Evolutionary conservation across 2,888 invertebrate genomes (phyloP).

Genomic region (Drosophila glabriapex): DNA sequence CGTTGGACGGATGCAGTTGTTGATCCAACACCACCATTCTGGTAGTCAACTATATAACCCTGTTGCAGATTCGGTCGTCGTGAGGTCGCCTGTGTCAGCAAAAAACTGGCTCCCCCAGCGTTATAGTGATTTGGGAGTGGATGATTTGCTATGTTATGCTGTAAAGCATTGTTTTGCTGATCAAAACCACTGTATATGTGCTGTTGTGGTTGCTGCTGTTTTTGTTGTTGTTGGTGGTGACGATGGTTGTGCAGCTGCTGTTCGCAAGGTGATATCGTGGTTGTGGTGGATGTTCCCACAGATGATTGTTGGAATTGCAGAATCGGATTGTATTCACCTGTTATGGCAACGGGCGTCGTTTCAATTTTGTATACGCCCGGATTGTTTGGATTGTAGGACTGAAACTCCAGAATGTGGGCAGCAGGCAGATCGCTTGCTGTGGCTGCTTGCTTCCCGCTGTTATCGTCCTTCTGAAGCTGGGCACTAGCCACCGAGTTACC

Average conservation of each 20-base stretch:
- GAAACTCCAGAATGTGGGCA: slow-evolving; percentile 85
- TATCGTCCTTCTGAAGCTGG: slow-evolving; percentile 27
- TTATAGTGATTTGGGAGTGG: slow-evolving; percentile 63
- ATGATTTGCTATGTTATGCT: slow-evolving; percentile 28
- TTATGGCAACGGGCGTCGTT: slow-evolving; percentile 85
- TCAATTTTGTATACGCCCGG: slow-evolving; percentile 85
- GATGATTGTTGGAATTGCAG: slow-evolving; percentile 83
- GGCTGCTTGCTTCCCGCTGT: slow-evolving; percentile 20
- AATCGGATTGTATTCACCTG: slow-evolving; percentile 85
- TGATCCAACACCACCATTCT: slow-evolving; percentile 50
- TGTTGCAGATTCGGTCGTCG: slow-evolving; percentile 45
- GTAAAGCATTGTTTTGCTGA: slow-evolving; percentile 39
- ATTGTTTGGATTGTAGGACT: slow-evolving; percentile 85
- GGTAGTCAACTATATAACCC: slow-evolving; percentile 64
- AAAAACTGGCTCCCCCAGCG: slow-evolving; percentile 42
- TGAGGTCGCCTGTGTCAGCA: slow-evolving; percentile 58
- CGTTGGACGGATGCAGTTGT: slow-evolving; percentile 56
- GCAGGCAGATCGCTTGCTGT: slow-evolving; percentile 50
- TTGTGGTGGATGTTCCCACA: slow-evolving; percentile 55
- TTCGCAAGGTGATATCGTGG: slow-evolving; percentile 65
- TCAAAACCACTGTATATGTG: slow-evolving; percentile 52
- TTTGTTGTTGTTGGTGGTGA: slow-evolving; percentile 51
- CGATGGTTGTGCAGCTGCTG: slow-evolving; percentile 54
- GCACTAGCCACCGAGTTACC: background rate
- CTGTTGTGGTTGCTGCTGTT: slow-evolving; percentile 47